Evolutionary conservation across 2,888 invertebrate genomes (phyloP).

Genomic region (Drosophila atripex): DNA sequence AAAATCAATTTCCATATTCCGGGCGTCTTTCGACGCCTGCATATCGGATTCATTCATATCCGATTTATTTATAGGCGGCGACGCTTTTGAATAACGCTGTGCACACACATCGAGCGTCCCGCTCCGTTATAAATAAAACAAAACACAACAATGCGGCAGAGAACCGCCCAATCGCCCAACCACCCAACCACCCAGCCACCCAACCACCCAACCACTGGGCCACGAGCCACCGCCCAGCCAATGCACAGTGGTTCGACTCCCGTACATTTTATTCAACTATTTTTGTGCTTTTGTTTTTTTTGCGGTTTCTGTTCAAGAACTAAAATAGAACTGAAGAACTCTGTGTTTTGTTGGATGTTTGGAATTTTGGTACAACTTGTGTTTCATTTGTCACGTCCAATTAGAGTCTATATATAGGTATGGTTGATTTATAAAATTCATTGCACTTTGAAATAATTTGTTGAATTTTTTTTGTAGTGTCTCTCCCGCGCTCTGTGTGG

Average conservation of each 20-base stretch:
- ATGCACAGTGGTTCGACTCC: background rate
- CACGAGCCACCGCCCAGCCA: slow-evolving; percentile 1
- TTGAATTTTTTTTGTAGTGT: background rate
- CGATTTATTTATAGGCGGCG: slow-evolving; percentile 58
- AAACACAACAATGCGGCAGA: slow-evolving; percentile 31
- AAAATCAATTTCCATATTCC: slow-evolving; percentile 34
- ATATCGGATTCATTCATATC: slow-evolving; percentile 41
- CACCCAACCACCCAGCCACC: slow-evolving; percentile 4
- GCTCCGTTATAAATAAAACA: slow-evolving; percentile 40
- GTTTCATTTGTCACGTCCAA: background rate
- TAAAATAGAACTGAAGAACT: background rate
- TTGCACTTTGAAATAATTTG: background rate
- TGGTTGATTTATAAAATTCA: background rate
- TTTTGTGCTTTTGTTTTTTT: no score
- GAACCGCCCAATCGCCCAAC: background rate
- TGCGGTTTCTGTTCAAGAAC: no score
- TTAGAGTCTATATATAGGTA: background rate
- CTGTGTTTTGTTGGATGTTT: background rate
- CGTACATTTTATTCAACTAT: no score
- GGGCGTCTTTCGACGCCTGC: slow-evolving; percentile 10
- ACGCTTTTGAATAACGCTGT: slow-evolving; percentile 31
- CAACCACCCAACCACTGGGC: background rate
- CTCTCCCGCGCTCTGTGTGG: slow-evolving; percentile 37
- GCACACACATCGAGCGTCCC: slow-evolving; percentile 23
- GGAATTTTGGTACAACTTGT: background rate